Base-by-base conservation (phyloP, 2,888 invertebrate species). In the Petrolisthes manimaculis region DNA sequence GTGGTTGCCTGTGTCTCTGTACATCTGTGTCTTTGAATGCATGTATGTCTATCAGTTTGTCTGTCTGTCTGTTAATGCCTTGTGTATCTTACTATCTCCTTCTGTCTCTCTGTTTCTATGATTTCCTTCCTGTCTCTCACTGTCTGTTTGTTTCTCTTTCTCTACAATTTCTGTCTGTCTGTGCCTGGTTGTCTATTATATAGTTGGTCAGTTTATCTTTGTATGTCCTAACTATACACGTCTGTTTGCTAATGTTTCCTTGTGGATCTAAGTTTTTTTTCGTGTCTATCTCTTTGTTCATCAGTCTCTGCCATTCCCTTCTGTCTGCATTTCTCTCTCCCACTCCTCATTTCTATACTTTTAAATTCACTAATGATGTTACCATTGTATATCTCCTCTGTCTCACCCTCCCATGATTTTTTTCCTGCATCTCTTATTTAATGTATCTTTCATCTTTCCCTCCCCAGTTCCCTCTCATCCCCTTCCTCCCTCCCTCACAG, bases 241-340 rank as follows among this genome's bases (percentile, higher is more conserved):
- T 14, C 9, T 8, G 61, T 61, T 61, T 61, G 14, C 61, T 61
- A 14, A 14, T 61, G n/a, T n/a, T n/a, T n/a, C n/a, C n/a, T n/a
- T n/a, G n/a, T n/a, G n/a, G n/a, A n/a, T n/a, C n/a, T n/a, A 61
- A 61, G 61, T 61, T 3, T 74, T 8, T 74, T 8, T 74, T 24
- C 6, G 3, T 8, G 21, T 74, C 74, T 74, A 21, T 74, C 74
- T 74, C 74, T 74, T 24, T 74, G 21, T 74, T 24, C 24, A 21
- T 74, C 74, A 24, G 21, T 74, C 74, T 74, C 74, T 74, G 21
- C 24, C 74, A 24, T 24, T 74, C 74, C 24, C 74, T 74, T 74
- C 74, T 74, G 21, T 74, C 74, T 74, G 9, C 14, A 8, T 61
- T 14, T 61, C 61, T 61, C 61, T 61, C 61, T 61, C 61, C 14